Conservation (phyloP, 2,888 invertebrate genomes). For the Lasioglossum zephyrum region DNA sequence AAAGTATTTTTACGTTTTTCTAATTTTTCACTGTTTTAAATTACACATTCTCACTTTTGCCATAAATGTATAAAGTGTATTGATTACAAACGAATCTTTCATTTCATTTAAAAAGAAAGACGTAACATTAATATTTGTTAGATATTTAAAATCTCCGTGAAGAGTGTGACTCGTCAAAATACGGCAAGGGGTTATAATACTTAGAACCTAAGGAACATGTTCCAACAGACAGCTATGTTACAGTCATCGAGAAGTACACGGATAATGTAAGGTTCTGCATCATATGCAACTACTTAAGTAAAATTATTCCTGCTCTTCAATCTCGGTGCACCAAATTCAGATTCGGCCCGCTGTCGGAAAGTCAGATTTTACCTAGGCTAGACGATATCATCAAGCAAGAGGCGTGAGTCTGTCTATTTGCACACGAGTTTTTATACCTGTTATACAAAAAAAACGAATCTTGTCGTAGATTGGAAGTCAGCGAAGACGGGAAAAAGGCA, state of each 20-base stretch:
- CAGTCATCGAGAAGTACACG: constrained; percentile 99
- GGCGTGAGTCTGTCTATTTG: constrained; percentile 86
- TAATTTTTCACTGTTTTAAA: too few relatives aligned
- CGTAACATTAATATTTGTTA: too few relatives aligned
- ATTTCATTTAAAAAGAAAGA: too few relatives aligned
- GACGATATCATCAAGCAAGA: constrained; percentile 93
- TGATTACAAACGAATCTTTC: too few relatives aligned
- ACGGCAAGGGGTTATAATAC: too few relatives aligned
- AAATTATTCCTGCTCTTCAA: constrained; percentile 99
- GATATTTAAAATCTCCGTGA: too few relatives aligned
- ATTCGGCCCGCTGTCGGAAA: constrained; percentile 94
- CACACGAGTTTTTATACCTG: neutral
- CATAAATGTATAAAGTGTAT: too few relatives aligned
- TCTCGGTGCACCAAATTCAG: constrained; percentile 98
- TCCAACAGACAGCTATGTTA: constrained; percentile 21
- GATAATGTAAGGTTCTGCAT: constrained; percentile 99
- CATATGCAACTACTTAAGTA: constrained; percentile 99
- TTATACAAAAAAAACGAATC: neutral
- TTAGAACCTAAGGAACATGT: neutral
- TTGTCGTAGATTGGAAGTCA: constrained; percentile 89
- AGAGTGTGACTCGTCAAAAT: too few relatives aligned
- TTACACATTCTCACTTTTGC: too few relatives aligned
- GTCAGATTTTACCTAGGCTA: constrained; percentile 95
- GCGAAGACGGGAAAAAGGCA: constrained; percentile 95
- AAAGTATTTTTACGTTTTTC: too few relatives aligned